Base-by-base conservation (phyloP, 2,888 invertebrate species). In the Arge pagana region DNA sequence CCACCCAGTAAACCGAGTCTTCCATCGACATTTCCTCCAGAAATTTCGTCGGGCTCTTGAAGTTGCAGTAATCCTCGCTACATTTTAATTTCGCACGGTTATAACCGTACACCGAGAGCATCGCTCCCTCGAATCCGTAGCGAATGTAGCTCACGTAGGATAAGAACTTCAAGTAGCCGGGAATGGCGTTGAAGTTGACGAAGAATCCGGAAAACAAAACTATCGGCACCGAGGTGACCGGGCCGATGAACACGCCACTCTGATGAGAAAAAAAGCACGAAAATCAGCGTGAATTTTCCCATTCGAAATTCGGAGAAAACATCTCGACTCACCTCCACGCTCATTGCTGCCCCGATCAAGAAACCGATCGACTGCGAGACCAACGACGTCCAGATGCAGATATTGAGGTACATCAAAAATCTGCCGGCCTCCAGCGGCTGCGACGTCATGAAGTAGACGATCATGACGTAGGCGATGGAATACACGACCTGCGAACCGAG, bases 141-240 rank as follows among this genome's bases (percentile, higher is more conserved):
- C 90, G 84, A 45, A 95, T 88, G 76, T 94, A 96, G 64, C 94
- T 95, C 21, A 91, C 81, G 74, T 95, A 95, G 2, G 94, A 89
- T 15, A 96, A 80, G 90, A 95, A 94, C 66, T 87, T 87, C 43
- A 96, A 80, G 74, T 95, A 96, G 49, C 83, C 82, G 3, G 96
- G 96, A 71, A 96, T 91, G 31, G 93, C 93, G 73, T 90, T 87
- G 76, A 95, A 88, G 74, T 91, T 93, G 40, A 95, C 92, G 78
- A 96, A 96, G 82, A 96, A 96, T 5, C 96, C 96, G 24, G 93
- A 93, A 79, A 96, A 96, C 23, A 96, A 82, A 39, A 96, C 88
- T 50, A 95, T 88, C 8, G 96, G 96, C 61, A 96, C 94, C 48
- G 90, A 89, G 55, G 92, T 88, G 28, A 96, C 93, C 21, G 96